phyloP scores from a whole-genome alignment of 2,797 vertebrate genomes.

The Simalia tracyae region DNA sequence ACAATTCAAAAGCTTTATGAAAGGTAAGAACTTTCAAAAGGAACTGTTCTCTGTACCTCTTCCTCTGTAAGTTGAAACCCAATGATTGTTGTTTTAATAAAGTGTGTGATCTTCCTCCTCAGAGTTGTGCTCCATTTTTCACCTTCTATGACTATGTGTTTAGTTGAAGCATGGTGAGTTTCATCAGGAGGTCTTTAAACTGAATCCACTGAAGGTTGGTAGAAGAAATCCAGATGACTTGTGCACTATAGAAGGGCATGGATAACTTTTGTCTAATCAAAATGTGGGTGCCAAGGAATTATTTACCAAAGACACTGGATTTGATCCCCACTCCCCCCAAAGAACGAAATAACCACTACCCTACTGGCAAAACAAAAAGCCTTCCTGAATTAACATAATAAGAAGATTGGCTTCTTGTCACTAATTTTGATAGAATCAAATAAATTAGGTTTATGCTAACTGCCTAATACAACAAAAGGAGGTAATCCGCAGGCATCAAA shows the following conservation, averaged over 20 bases:
- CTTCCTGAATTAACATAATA: slow-evolving; percentile 50
- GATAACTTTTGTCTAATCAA: slow-evolving; percentile 72
- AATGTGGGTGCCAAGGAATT: slow-evolving; percentile 52
- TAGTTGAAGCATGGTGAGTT: too few species aligned
- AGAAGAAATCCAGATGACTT: too few species aligned
- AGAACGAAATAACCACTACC: too few species aligned
- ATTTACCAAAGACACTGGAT: slow-evolving; percentile 59
- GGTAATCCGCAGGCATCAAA: too few species aligned
- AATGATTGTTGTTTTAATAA: background rate
- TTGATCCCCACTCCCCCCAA: background rate
- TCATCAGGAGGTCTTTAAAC: too few species aligned
- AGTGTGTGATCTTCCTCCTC: background rate
- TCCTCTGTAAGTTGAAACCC: background rate
- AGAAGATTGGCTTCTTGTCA: slow-evolving; percentile 69
- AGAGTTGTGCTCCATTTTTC: background rate
- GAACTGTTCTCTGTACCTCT: background rate
- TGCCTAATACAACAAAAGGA: slow-evolving; percentile 23
- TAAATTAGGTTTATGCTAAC: slow-evolving; percentile 49
- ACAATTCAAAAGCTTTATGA: too few species aligned
- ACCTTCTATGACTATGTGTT: background rate
- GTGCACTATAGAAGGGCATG: background rate
- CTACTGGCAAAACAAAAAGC: slow-evolving; percentile 57
- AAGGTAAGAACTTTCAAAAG: background rate
- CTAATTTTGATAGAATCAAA: background rate
- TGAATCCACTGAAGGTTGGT: too few species aligned